Percentiles rank a stretch among this genome's conserved stretches.
Conservation (phyloP, 2,113 vertebrate species). For the Caracal caracal region DNA sequence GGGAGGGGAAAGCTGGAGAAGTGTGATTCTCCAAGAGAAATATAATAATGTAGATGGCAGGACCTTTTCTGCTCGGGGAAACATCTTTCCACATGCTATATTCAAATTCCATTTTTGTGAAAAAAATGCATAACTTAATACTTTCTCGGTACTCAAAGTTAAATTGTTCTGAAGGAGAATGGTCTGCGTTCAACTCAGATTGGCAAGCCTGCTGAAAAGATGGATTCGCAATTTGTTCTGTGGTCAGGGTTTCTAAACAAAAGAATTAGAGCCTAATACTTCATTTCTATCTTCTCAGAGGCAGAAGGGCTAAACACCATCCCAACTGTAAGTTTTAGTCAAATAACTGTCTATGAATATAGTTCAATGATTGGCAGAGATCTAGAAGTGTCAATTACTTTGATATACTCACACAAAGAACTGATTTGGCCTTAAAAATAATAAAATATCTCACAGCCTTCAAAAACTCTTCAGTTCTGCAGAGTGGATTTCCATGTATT, state of each 20-base stretch:
- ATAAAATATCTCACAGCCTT: background rate
- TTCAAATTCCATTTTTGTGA: slow-evolving; percentile 8
- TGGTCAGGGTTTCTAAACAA: background rate
- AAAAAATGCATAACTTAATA: background rate
- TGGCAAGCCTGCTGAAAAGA: background rate
- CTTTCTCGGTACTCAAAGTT: background rate
- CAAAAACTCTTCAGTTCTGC: slow-evolving; percentile 32
- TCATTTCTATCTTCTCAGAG: slow-evolving; percentile 41
- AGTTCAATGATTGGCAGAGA: slow-evolving; percentile 9
- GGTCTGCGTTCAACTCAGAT: background rate
- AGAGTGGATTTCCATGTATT: background rate
- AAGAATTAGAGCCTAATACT: background rate
- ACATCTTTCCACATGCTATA: background rate
- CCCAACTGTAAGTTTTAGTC: background rate
- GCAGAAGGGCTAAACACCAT: slow-evolving; percentile 14
- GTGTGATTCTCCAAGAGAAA: slow-evolving; percentile 25
- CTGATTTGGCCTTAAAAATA: slow-evolving; percentile 47
- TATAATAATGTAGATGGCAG: background rate
- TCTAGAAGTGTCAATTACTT: slow-evolving; percentile 45
- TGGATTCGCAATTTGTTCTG: background rate
- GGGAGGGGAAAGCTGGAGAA: background rate
- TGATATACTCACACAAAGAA: slow-evolving; percentile 32
- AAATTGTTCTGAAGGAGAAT: slow-evolving; percentile 39
- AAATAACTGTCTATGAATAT: slow-evolving; percentile 28
- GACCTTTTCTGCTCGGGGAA: background rate